These are phyloP conservation scores for Petrocephalus zakoni DNA, from an alignment of 2,113 vertebrate species.

Conservation along the genomic window DNA sequence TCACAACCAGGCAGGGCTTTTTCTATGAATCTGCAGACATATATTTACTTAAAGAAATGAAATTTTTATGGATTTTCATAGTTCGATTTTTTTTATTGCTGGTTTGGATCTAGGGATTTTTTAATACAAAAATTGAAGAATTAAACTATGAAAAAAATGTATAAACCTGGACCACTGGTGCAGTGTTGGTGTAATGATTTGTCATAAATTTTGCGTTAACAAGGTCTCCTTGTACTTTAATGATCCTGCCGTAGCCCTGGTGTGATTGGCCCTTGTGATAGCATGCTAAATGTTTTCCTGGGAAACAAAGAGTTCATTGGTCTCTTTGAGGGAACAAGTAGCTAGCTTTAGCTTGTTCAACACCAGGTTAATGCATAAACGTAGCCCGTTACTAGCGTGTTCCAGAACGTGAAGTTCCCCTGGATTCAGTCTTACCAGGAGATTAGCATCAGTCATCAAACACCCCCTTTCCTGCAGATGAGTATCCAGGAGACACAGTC, in stretches of 20 bases:
- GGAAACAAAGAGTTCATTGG: neutral
- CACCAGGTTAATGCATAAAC: neutral
- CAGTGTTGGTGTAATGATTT: neutral
- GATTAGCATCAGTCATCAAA: neutral
- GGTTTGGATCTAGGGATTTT: neutral
- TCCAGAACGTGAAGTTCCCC: neutral
- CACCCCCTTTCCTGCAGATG: neutral
- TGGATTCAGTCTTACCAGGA: conserved; percentile 9
- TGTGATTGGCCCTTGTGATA: neutral
- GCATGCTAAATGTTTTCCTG: neutral
- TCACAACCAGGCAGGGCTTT: neutral
- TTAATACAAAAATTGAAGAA: neutral
- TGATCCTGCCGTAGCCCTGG: neutral
- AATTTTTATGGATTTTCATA: neutral
- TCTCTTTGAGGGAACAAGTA: neutral
- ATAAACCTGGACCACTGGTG: neutral
- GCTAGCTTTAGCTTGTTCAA: neutral
- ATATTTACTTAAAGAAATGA: neutral
- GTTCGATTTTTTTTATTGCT: neutral
- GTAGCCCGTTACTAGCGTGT: neutral
- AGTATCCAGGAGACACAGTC: neutral
- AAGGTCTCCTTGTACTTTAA: neutral
- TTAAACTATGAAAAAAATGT: neutral
- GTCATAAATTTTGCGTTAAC: neutral
- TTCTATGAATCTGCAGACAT: neutral